Base-by-base conservation (phyloP, 2,888 invertebrate genomes). In the Orthonevra nobilis region DNA sequence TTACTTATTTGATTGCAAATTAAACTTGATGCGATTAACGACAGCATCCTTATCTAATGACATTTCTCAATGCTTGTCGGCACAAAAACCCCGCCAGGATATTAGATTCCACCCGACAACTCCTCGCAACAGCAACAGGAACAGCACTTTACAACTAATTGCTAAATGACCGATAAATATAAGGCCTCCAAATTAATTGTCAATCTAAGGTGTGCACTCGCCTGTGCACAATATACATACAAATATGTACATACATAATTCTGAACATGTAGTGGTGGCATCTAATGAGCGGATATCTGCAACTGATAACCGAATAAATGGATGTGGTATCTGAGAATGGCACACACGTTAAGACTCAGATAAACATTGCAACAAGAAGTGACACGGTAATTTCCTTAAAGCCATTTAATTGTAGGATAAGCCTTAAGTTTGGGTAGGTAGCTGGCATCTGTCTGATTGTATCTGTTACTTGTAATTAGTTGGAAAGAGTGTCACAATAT, bases 1-100 rank as follows among this genome's bases (percentile, higher is more conserved):
- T 79, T 79, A 61, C 73, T 73, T 54, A 79, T 60, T 73, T 79
- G 73, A 79, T 79, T 73, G 79, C 79, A 68, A 79, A 79, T 79
- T 79, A 79, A 73, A 79, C 73, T 73, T 66, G 79, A 79, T 79
- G 50, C 79, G 73, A 79, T 79, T 66, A 66, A 73, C 73, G 66
- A 50, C 61, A 54, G 42, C 36, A 61, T 79, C 79, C 79, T 73
- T 79, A 73, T 79, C 79, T 79, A 79, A 79, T 79, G 79, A 61
- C 46, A 56, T 73, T 79, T 73, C n/a, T n/a, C 79, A 73, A 79
- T 79, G 61, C 79, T 61, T 10, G 56, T 12, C 42, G 23, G 19
- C n/a, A 26, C 46, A 48, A 61, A 56, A 61, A 61, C 52, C 56
- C 63, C 50, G 44, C 48, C 28, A 58, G 66, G 56, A 56, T 42